Evolutionary conservation across 2,888 invertebrate species (phyloP).

Genomic region (Adelognathus sp.): DNA sequence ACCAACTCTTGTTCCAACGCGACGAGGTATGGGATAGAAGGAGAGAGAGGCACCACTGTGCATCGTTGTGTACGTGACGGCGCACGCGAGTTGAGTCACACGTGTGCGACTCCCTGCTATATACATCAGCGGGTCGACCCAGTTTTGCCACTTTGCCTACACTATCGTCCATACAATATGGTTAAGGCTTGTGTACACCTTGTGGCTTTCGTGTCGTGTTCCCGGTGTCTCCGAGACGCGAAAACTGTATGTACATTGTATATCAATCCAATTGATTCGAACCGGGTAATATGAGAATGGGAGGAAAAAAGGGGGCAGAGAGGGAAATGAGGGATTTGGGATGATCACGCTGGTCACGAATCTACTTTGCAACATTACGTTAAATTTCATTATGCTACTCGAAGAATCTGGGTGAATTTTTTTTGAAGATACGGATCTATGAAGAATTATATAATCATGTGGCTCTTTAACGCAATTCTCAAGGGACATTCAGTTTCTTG

Average conservation of each 20-base stretch:
- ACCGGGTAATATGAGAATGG: not conserved
- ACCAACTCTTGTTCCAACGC: not conserved
- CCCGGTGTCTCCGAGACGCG: slow-evolving; percentile 30
- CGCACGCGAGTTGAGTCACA: slow-evolving; percentile 41
- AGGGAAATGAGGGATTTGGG: not conserved
- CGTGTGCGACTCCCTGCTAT: slow-evolving; percentile 17
- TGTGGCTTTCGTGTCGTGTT: slow-evolving; percentile 35
- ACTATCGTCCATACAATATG: slow-evolving; percentile 19
- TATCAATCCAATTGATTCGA: slow-evolving; percentile 31
- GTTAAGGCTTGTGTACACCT: too few species aligned
- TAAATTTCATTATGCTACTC: too few species aligned
- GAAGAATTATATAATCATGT: too few species aligned
- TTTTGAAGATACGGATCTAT: too few species aligned
- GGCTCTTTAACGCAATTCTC: too few species aligned
- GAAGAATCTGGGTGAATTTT: too few species aligned
- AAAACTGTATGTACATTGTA: not conserved
- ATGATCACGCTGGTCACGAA: not conserved
- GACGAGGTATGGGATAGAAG: slow-evolving; percentile 10
- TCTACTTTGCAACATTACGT: too few species aligned
- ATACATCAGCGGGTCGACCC: slow-evolving; percentile 46
- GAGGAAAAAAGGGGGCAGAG: not conserved
- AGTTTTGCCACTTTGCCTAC: slow-evolving; percentile 58
- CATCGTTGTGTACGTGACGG: slow-evolving; percentile 11
- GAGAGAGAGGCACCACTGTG: slow-evolving; percentile 20
- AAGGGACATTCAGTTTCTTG: too few species aligned